A percentile compares a stretch with the other conserved stretches of the same genome.
Evolutionary conservation across 2,113 vertebrate species (phyloP).

Genomic region (Misgurnus mizolepis): DNA sequence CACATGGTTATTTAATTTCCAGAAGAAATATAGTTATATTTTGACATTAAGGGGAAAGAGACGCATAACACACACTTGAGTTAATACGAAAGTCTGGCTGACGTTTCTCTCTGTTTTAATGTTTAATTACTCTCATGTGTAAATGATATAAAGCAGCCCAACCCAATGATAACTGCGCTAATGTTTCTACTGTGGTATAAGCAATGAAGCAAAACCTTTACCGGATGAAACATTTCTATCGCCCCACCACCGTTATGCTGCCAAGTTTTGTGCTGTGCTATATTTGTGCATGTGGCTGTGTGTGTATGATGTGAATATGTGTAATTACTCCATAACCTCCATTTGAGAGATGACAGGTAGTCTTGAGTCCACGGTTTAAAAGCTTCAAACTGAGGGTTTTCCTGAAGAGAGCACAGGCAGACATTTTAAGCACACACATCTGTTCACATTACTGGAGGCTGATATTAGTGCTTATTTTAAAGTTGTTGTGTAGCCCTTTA

Average conservation of each 20-base stretch:
- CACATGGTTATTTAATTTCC: no score
- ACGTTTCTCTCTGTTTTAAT: no score
- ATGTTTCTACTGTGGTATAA: not conserved
- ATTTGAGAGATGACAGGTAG: slow-evolving; percentile 25
- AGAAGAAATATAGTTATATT: no score
- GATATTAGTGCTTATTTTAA: slow-evolving; percentile 30
- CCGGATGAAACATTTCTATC: no score
- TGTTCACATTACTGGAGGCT: slow-evolving; percentile 1
- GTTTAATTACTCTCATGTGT: not conserved
- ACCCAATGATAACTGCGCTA: no score
- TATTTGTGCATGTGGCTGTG: not conserved
- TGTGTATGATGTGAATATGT: not conserved
- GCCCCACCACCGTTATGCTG: not conserved
- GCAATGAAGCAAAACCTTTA: no score
- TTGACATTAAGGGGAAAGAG: no score
- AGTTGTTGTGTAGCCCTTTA: slow-evolving; percentile 6
- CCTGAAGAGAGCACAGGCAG: not conserved
- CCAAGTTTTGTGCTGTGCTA: not conserved
- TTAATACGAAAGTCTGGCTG: no score
- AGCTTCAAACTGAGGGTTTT: slow-evolving; percentile 24
- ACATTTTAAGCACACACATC: slow-evolving; percentile 6
- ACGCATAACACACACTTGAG: no score
- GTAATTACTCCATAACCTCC: slow-evolving; percentile 22
- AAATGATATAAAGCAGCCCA: not conserved
- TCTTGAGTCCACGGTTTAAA: slow-evolving; percentile 19